phyloP scores from a whole-genome alignment of 64 coral and sea anemone species.

The Montipora capricornis region DNA sequence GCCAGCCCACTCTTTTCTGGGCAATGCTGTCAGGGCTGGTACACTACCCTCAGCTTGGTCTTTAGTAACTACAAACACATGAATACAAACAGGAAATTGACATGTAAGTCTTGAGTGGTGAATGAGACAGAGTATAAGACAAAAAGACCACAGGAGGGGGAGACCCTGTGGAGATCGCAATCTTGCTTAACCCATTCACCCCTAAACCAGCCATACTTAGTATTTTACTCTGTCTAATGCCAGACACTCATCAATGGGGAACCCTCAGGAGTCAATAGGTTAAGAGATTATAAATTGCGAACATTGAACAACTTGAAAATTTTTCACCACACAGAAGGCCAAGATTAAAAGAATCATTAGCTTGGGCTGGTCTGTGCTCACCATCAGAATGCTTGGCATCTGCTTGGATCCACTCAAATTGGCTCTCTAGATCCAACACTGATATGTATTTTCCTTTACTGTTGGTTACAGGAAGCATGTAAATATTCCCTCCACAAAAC shows the following conservation, averaged over 20 bases:
- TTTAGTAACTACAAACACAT: conserved; percentile 23
- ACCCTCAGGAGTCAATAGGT: no score
- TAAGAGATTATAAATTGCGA: no score
- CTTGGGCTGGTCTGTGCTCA: conserved; percentile 1
- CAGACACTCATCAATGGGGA: no score
- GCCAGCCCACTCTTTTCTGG: conserved; percentile 86
- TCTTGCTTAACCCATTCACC: no score
- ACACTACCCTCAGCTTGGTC: conserved; percentile 78
- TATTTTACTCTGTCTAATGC: no score
- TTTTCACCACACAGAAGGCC: no score
- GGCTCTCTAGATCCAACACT: conserved; percentile 79
- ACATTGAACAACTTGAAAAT: no score
- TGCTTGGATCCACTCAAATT: conserved; percentile 92
- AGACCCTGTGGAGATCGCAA: no score
- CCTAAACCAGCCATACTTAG: no score
- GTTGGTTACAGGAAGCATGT: conserved; percentile 73
- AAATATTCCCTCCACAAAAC: conserved; percentile 75
- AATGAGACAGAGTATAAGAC: no score
- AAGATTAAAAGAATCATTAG: no score
- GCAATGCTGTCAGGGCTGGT: conserved; percentile 81
- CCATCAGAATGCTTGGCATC: conserved; percentile 88
- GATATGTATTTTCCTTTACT: conserved; percentile 79
- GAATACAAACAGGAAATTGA: background rate
- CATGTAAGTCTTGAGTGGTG: background rate
- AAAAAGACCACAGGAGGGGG: no score